A percentile compares a stretch with the other conserved stretches of the same genome.
phyloP scores from a whole-genome alignment of 2,113 vertebrate genomes.

The Takifugu flavidus region DNA sequence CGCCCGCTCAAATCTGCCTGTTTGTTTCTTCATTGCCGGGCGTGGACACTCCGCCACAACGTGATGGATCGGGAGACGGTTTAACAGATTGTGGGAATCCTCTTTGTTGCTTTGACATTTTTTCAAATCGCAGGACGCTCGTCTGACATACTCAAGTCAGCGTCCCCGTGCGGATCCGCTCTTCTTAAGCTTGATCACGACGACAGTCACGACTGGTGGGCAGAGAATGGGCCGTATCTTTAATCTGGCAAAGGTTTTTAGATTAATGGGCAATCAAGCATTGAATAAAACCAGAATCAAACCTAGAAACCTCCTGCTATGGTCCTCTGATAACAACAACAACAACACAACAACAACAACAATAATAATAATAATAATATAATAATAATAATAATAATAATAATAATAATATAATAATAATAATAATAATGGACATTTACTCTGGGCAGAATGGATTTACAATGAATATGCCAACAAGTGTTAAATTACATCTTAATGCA shows the following conservation, averaged over 20 bases:
- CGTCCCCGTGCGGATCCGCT: constrained; percentile 25
- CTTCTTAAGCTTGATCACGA: too few relatives aligned
- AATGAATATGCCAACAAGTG: constrained; percentile 52
- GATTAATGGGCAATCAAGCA: constrained; percentile 48
- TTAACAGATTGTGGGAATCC: constrained; percentile 38
- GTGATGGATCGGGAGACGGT: constrained; percentile 27
- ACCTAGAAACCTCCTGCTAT: too few relatives aligned
- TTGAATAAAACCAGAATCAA: constrained; percentile 19
- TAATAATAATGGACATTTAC: constrained; percentile 12
- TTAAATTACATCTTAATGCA: constrained; percentile 57
- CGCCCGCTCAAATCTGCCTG: constrained; percentile 41
- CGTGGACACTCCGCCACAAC: constrained; percentile 22
- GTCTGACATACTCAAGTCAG: constrained; percentile 4
- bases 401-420: too few relatives aligned
- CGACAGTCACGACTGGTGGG: background rate
- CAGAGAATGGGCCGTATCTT: constrained; percentile 33
- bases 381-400: too few relatives aligned
- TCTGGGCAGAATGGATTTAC: constrained; percentile 2
- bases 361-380: too few relatives aligned
- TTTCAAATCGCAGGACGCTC: constrained; percentile 9
- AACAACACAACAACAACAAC: too few relatives aligned
- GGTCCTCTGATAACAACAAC: too few relatives aligned
- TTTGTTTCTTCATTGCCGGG: constrained; percentile 44
- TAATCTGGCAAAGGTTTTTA: constrained; percentile 39
- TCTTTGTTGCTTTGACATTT: constrained; percentile 16